These are phyloP conservation scores for Rhopilema esculentum DNA, from an alignment of 30 jellyfish, hydroid and myxozoan species.

Conservation along the genomic window DNA sequence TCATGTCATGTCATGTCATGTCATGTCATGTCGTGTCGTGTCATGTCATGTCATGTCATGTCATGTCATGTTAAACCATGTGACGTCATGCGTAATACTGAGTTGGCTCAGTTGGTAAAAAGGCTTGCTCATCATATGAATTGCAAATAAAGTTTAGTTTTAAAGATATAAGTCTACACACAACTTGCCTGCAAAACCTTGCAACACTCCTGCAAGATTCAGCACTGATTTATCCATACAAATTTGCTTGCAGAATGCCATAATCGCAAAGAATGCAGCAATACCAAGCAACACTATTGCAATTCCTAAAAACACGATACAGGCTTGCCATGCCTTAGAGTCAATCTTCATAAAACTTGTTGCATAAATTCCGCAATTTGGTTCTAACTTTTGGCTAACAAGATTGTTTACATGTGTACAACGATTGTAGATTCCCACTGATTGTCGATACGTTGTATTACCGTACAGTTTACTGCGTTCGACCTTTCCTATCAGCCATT, in stretches of 20 bases:
- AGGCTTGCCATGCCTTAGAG: constrained; percentile 92
- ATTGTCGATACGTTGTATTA: constrained; percentile 64
- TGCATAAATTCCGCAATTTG: constrained; percentile 85
- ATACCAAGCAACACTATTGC: constrained; percentile 75
- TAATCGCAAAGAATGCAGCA: constrained; percentile 75
- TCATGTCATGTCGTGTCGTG: neutral
- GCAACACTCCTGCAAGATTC: constrained; percentile 96
- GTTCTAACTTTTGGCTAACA: constrained; percentile 56
- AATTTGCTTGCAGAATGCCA: constrained; percentile 87
- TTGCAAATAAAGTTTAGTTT: no score
- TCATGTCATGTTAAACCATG: neutral
- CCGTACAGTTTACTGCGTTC: constrained; percentile 10
- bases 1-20: neutral
- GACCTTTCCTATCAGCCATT: constrained; percentile 91
- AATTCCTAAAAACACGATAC: constrained; percentile 74
- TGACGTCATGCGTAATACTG: neutral
- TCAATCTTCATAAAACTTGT: constrained; percentile 66
- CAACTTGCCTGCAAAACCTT: constrained; percentile 90
- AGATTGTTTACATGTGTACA: constrained; percentile 70
- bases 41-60: neutral
- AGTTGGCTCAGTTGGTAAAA: no score
- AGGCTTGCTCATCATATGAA: no score
- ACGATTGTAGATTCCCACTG: constrained; percentile 89
- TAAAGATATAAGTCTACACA: no score
- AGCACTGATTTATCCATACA: constrained; percentile 80